Percentiles rank a stretch among this genome's conserved stretches.
Conservation (phyloP, 2,113 vertebrate species). For the Hypanus sabinus region DNA sequence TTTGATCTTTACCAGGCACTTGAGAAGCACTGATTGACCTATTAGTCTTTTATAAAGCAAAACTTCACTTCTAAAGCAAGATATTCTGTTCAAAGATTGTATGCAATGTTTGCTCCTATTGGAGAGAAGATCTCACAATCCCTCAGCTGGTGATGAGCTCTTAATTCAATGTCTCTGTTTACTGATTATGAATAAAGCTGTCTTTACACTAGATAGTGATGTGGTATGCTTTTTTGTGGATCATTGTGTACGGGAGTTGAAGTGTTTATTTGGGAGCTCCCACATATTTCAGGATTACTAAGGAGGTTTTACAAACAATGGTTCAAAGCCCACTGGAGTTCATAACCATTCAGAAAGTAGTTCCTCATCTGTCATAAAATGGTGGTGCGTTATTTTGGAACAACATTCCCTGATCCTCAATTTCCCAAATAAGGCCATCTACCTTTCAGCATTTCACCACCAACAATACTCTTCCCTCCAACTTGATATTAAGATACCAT, state of each 20-base stretch:
- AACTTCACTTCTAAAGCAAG: conserved; percentile 4
- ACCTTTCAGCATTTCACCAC: too few species aligned
- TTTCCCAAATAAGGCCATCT: too few species aligned
- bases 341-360: too few species aligned
- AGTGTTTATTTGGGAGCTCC: not conserved
- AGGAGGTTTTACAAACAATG: not conserved
- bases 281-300: not conserved
- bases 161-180: conserved; percentile 9
- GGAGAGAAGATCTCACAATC: not conserved
- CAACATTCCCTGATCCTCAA: too few species aligned
- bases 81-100: not conserved
- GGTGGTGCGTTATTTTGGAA: too few species aligned
- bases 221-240: not conserved
- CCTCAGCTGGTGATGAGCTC: not conserved
- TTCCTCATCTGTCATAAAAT: too few species aligned
- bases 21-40: not conserved
- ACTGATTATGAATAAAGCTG: conserved; percentile 26
- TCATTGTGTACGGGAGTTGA: not conserved
- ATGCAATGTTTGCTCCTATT: not conserved
- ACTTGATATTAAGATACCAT: too few species aligned
- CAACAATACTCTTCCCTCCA: too few species aligned
- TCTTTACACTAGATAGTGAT: conserved; percentile 10
- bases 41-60: not conserved
- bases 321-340: not conserved
- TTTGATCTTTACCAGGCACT: conserved; percentile 7